These are phyloP conservation scores for Pterocles orientalis DNA, from an alignment of 2,113 vertebrate species.

Conservation along the genomic window DNA sequence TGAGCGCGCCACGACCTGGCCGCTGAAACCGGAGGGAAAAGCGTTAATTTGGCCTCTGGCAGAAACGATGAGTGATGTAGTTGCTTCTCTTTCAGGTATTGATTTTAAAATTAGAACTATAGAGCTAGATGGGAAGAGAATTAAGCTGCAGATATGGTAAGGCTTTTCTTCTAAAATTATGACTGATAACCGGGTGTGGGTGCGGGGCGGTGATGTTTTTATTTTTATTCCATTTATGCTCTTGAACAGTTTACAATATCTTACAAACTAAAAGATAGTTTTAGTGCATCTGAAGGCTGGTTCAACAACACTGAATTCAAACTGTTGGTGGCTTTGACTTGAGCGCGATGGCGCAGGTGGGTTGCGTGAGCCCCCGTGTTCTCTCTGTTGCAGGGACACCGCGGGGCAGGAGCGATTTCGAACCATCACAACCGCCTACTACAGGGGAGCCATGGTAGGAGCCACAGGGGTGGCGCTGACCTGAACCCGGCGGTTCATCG, in stretches of 20 bases:
- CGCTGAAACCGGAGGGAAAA: too few species aligned
- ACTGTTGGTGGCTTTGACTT: rapidly evolving
- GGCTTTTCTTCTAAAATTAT: background rate
- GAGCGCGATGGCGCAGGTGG: rapidly evolving
- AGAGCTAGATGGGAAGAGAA: conserved; percentile 96
- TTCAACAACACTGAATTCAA: rapidly evolving
- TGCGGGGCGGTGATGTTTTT: rapidly evolving
- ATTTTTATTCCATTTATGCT: rapidly evolving
- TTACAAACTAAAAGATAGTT: rapidly evolving
- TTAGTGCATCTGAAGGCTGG: rapidly evolving
- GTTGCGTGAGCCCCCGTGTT: rapidly evolving
- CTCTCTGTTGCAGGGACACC: conserved; percentile 84
- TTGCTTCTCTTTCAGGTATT: conserved; percentile 81
- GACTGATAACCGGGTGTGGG: rapidly evolving
- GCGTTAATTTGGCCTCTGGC: rapidly evolving
- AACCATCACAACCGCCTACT: conserved; percentile 96
- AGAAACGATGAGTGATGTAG: rapidly evolving
- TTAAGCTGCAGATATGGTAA: conserved; percentile 98
- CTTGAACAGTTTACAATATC: rapidly evolving
- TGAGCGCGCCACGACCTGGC: too few species aligned
- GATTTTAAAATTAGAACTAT: conserved; percentile 98
- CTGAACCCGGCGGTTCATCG: rapidly evolving
- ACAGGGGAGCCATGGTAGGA: conserved; percentile 94
- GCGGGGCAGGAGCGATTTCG: conserved; percentile 95
- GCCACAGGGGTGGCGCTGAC: rapidly evolving